Evolutionary conservation across 2,113 vertebrate genomes (phyloP).

Genomic region (Glaucomys volans): DNA sequence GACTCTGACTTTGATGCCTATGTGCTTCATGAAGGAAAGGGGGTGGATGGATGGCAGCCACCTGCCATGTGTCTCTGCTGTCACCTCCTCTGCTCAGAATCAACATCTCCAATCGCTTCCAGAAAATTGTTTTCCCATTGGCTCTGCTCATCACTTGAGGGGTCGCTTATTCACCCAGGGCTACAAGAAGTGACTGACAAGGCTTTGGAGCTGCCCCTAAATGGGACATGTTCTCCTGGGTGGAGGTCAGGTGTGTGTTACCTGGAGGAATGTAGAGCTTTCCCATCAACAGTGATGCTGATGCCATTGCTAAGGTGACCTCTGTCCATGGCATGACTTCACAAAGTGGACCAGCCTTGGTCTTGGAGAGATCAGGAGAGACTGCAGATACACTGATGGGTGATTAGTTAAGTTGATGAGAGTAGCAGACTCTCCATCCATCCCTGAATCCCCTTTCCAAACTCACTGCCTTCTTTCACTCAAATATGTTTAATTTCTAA

Average conservation of each 20-base stretch:
- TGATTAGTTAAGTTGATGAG: not conserved
- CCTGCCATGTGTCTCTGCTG: not conserved
- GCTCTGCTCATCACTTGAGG: not conserved
- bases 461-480: not conserved
- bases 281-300: not conserved
- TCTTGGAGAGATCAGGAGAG: too few relatives aligned
- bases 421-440: too few relatives aligned
- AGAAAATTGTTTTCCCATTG: too few relatives aligned
- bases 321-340: not conserved
- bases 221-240: not conserved
- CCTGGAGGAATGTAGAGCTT: not conserved
- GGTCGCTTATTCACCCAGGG: accelerated
- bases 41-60: accelerated
- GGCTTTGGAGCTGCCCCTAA: too few relatives aligned
- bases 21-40: not conserved
- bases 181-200: not conserved
- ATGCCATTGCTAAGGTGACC: not conserved
- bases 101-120: not conserved
- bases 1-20: accelerated
- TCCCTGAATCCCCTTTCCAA: not conserved
- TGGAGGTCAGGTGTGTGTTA: too few relatives aligned
- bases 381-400: not conserved
- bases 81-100: not conserved
- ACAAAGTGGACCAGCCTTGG: not conserved
- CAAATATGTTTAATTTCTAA: not conserved